These are phyloP conservation scores for Otolemur crassicaudatus DNA, from an alignment of 2,797 vertebrate species.

Conservation along the genomic window DNA sequence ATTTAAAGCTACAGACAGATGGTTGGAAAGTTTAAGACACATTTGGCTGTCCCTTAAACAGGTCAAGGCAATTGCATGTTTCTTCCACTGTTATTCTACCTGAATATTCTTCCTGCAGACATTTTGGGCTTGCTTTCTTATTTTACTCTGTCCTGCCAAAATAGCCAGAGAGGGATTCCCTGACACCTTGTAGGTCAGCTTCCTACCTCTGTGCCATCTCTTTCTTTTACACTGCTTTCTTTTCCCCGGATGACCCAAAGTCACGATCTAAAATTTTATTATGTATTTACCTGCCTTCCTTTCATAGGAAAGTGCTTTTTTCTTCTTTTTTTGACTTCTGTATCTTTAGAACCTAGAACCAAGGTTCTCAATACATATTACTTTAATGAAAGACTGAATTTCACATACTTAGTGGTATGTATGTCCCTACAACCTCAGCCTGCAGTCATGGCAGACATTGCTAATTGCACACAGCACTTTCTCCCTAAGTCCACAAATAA, in stretches of 20 bases:
- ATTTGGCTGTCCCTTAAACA: neutral
- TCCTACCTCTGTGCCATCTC: neutral
- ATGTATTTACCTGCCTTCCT: neutral
- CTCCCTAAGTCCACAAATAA: neutral
- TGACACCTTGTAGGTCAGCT: too few relatives aligned
- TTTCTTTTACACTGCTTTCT: neutral
- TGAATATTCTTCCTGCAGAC: accelerated
- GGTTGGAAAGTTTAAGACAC: accelerated
- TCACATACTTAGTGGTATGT: accelerated
- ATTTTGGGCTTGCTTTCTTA: accelerated
- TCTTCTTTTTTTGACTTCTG: too few relatives aligned
- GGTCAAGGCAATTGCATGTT: accelerated
- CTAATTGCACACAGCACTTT: neutral
- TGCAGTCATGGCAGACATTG: neutral
- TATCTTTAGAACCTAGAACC: neutral
- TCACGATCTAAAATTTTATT: too few relatives aligned
- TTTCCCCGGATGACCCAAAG: neutral
- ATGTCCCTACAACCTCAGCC: accelerated
- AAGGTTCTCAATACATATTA: accelerated
- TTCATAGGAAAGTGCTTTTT: neutral
- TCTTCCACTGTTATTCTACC: neutral
- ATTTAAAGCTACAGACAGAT: neutral
- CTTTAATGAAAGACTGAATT: neutral
- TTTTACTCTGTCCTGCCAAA: neutral
- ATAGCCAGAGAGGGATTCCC: accelerated